Percentiles rank a stretch among this genome's conserved stretches.
Conservation (phyloP, 2,888 invertebrate species). For the Acrobasis repandana region DNA sequence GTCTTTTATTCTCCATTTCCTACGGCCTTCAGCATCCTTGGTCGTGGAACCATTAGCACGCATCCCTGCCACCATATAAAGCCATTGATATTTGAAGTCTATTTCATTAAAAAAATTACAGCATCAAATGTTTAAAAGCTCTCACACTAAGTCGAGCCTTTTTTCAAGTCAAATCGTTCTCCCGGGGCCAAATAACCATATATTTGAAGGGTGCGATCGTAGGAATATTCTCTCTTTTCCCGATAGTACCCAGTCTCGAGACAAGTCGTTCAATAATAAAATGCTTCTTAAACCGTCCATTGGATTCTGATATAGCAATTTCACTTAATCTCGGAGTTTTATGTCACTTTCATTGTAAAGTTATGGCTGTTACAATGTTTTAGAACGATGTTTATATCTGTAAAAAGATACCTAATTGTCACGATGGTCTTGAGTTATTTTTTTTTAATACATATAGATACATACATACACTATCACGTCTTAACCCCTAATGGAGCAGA, state of each 20-base stretch:
- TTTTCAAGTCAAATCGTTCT: conserved; percentile 15
- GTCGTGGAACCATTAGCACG: too few species aligned
- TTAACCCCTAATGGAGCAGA: too few species aligned
- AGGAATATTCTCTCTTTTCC: conserved; percentile 15
- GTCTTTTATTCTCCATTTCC: too few species aligned
- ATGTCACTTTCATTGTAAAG: conserved; percentile 7
- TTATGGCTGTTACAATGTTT: conserved; percentile 11
- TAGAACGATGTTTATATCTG: not conserved
- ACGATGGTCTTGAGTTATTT: not conserved
- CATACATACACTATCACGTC: too few species aligned
- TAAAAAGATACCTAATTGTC: conserved; percentile 9
- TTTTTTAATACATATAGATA: too few species aligned
- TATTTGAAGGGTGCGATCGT: conserved; percentile 20
- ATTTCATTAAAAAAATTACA: too few species aligned
- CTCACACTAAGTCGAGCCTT: not conserved
- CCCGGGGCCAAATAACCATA: conserved; percentile 19
- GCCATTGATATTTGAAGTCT: too few species aligned
- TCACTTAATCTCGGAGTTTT: conserved; percentile 9
- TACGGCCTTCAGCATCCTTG: too few species aligned
- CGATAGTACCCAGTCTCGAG: not conserved
- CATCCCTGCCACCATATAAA: too few species aligned
- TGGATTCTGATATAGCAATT: conserved; percentile 2
- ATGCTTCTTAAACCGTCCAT: conserved; percentile 8
- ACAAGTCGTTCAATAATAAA: conserved; percentile 7
- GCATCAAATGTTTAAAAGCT: too few species aligned